Conservation (phyloP, 2,888 invertebrate genomes). For the Latheticus oryzae region DNA sequence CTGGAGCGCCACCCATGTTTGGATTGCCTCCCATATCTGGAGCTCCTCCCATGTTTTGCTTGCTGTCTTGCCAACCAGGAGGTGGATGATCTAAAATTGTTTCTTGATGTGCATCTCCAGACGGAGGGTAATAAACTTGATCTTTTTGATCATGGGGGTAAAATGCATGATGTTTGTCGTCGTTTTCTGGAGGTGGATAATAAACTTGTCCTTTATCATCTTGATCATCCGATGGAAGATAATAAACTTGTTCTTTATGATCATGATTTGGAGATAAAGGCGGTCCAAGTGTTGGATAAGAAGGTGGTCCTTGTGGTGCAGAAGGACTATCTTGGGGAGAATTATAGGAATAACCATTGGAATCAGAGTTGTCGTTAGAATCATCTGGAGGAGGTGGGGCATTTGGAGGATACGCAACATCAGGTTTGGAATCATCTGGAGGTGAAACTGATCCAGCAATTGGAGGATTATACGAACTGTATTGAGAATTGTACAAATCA, state of each 20-base stretch:
- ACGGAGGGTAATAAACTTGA: conserved; percentile 47
- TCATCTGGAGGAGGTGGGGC: conserved; percentile 51
- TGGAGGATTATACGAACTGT: conserved; percentile 56
- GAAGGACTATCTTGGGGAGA: conserved; percentile 36
- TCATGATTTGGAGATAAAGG: conserved; percentile 44
- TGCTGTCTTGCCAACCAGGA: conserved; percentile 51
- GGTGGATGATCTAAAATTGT: conserved; percentile 48
- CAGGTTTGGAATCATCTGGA: conserved; percentile 22
- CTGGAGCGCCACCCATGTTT: conserved; percentile 55
- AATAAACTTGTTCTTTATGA: conserved; percentile 43
- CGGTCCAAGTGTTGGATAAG: conserved; percentile 51
- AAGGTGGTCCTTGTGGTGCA: conserved; percentile 16
- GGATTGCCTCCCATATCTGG: conserved; percentile 34
- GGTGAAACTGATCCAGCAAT: conserved; percentile 29
- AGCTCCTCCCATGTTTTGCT: conserved; percentile 40
- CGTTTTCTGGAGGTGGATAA: no score
- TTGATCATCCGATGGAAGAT: conserved; percentile 50
- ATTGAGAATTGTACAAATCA: conserved; percentile 57
- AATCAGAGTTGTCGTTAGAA: not conserved
- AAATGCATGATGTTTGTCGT: not conserved
- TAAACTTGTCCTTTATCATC: conserved; percentile 45
- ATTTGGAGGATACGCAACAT: conserved; percentile 39
- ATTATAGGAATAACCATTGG: conserved; percentile 19
- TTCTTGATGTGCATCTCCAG: conserved; percentile 36
- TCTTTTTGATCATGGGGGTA: conserved; percentile 41